Evolutionary conservation across 2,113 vertebrate species (phyloP).

Genomic region (Cryptomyrus ogoouensis): DNA sequence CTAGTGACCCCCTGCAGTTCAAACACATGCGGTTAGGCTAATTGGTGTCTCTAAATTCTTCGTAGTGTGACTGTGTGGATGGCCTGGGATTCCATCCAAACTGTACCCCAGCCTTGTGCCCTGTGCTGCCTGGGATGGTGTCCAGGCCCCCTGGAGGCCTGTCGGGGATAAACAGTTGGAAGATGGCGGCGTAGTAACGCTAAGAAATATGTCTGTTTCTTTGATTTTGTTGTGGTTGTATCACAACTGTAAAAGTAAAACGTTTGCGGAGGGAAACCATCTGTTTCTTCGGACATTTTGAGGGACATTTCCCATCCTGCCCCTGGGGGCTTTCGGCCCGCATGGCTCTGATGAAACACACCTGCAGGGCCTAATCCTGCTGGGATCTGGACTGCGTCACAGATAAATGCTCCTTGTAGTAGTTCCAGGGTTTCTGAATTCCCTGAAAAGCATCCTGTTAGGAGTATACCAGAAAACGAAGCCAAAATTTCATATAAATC

Average conservation of each 20-base stretch:
- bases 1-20: neutral
- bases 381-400: neutral
- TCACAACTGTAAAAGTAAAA: neutral
- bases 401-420: neutral
- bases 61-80: neutral
- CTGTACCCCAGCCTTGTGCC: neutral
- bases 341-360: neutral
- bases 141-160: neutral
- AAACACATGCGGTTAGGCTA: neutral
- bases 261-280: neutral
- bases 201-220: neutral
- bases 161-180: neutral
- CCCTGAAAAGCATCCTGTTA: neutral
- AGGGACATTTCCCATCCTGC: neutral
- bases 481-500: neutral
- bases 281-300: neutral
- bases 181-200: neutral
- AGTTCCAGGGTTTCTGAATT: neutral
- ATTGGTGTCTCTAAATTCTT: neutral
- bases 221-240: neutral
- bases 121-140: neutral
- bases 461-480: neutral
- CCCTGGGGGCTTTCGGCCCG: neutral
- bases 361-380: neutral
- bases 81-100: neutral